Conservation (phyloP, 1,140 invertebrate genomes). For the Brachystomella parvula region DNA sequence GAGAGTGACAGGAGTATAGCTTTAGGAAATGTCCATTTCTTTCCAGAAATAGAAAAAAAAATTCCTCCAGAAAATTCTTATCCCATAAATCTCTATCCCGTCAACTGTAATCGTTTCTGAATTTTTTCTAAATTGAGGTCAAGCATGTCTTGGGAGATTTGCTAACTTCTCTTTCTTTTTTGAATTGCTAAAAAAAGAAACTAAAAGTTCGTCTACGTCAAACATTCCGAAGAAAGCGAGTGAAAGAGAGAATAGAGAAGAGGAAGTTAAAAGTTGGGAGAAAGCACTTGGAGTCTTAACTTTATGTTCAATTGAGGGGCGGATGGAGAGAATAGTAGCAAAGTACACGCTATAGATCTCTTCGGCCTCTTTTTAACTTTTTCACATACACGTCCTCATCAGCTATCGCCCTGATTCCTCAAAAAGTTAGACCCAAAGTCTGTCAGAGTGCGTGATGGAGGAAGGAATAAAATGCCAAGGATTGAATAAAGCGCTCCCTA, state of each 20-base stretch:
- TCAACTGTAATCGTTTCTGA: slow-evolving; percentile 5
- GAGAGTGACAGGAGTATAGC: not conserved
- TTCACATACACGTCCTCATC: not conserved
- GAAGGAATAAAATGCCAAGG: not conserved
- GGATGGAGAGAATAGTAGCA: not conserved
- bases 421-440: not conserved
- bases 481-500: not conserved
- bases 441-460: not conserved
- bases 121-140: slow-evolving; percentile 33
- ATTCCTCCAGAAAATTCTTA: too few species aligned
- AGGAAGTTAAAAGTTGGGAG: too few species aligned
- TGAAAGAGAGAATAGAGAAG: too few species aligned
- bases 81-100: not conserved
- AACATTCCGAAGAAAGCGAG: too few species aligned
- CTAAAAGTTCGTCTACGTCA: too few species aligned
- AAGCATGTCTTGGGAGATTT: slow-evolving; percentile 27
- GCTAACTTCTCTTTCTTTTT: slow-evolving; percentile 27
- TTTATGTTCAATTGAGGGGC: too few species aligned
- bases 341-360: slow-evolving; percentile 5
- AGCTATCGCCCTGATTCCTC: not conserved
- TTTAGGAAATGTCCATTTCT: not conserved
- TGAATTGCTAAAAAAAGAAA: not conserved
- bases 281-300: not conserved
- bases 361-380: not conserved
- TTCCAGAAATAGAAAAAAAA: too few species aligned